Evolutionary conservation across 2,113 vertebrate genomes (phyloP), one percentile per base, ranked within the genome.

Genomic region (Saccopteryx leptura): DNA sequence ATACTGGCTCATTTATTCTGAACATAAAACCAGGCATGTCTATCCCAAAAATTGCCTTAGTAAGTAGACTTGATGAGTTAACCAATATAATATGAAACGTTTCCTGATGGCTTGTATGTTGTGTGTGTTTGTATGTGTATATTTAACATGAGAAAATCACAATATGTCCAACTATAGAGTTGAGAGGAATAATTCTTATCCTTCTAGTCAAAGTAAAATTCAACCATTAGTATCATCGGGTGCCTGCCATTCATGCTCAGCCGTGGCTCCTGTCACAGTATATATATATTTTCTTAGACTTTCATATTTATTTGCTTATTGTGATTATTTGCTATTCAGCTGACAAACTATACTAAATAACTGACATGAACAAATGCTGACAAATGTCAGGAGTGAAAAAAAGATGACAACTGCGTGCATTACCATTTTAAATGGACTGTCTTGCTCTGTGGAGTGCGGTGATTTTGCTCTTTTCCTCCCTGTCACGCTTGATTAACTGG

Each of bases 301-400:
- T 58, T 28, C 2, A 0, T 96, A 95, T 98, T 98, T 98, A 98
- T 98, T 97, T 98, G 92, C 96, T 94, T 97, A 97, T 90, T 85
- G 28, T 72, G 90, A 81, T 97, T 98, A 93, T 98, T 98, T 97
- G 97, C 92, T 98, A 92, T 92, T 88, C 93, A 90, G 39, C 92
- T 97, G 96, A 97, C 97, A 98, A 93, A 80, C 95, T 80, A 48
- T 54, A 0, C 52, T 74, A 91, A 90, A 72, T 71, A 96, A 98
- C 89, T 28, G 95, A 92, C 94, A 86, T 28, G 58, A 96, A 87
- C 94, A 96, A 98, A 97, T 26, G 85, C 89, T 28, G 85, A 65
- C 72, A 56, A 76, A 68, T 24, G 54, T 90, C 96, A 84, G 78
- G 0, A 1, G 84, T 0, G 65, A 89, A 96, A 90, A 90, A 50